These are phyloP conservation scores for Leucophora obtusa DNA, from an alignment of 2,888 invertebrate species.

Conservation along the genomic window DNA sequence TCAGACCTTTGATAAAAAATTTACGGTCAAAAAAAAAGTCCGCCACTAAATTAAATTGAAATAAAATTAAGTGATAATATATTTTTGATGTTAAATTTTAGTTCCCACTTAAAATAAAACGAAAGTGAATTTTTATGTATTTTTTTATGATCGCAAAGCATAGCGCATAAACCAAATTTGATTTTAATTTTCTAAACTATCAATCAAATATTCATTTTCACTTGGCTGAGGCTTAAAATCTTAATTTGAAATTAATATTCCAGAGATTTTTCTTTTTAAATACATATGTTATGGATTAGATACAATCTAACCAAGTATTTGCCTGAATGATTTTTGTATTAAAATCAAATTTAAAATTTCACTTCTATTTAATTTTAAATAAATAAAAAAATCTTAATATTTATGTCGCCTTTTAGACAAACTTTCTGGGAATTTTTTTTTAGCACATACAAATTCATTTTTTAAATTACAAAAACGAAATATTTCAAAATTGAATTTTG, in stretches of 20 bases:
- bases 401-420: not conserved
- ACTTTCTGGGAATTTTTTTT: not conserved
- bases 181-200: conserved; percentile 31
- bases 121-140: conserved; percentile 42
- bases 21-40: not conserved
- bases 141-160: conserved; percentile 4
- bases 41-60: conserved; percentile 12
- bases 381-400: no score
- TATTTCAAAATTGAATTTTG: not conserved
- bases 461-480: conserved; percentile 2
- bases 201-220: conserved; percentile 41
- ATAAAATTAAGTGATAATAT: conserved; percentile 21
- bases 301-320: not conserved
- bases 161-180: conserved; percentile 11
- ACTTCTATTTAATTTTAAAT: not conserved
- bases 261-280: not conserved
- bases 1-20: not conserved
- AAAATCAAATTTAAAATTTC: not conserved
- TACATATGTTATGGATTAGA: not conserved
- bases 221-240: conserved; percentile 22
- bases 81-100: conserved; percentile 31
- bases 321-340: not conserved
- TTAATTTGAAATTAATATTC: conserved; percentile 22
- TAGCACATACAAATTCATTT: not conserved
- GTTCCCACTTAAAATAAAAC: conserved; percentile 13